Evolutionary conservation across 2,113 vertebrate species (phyloP).

Genomic region (Pithys albifrons): DNA sequence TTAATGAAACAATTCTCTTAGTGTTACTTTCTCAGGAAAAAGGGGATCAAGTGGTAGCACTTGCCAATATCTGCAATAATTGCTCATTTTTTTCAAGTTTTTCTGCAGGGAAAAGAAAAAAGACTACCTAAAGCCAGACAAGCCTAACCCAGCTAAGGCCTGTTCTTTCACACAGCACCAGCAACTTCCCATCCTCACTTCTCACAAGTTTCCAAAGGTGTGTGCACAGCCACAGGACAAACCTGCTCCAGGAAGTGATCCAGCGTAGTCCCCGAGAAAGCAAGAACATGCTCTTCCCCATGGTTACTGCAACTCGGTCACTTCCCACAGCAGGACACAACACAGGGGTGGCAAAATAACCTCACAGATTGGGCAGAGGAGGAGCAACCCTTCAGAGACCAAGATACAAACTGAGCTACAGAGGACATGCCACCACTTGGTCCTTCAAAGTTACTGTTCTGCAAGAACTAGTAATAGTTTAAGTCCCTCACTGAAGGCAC

Average conservation of each 20-base stretch:
- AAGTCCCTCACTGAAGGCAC: neutral
- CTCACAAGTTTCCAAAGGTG: neutral
- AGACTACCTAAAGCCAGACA: neutral
- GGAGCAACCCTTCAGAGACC: neutral
- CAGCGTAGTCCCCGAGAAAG: neutral
- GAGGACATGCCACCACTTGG: neutral
- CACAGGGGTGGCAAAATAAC: neutral
- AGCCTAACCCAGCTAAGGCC: neutral
- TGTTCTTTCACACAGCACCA: neutral
- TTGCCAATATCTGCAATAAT: neutral
- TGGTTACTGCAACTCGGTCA: neutral
- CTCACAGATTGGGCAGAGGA: neutral
- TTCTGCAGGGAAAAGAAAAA: neutral
- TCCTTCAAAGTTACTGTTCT: neutral
- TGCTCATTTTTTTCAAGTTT: neutral
- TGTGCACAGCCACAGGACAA: neutral
- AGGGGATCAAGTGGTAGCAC: neutral
- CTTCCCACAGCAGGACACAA: neutral
- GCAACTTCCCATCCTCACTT: neutral
- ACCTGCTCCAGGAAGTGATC: neutral
- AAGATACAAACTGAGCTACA: neutral
- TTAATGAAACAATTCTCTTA: neutral
- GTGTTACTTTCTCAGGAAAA: neutral
- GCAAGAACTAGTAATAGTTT: neutral
- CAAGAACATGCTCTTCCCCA: fast-evolving